These are phyloP conservation scores for Silvanus unidentatus DNA, from an alignment of 2,888 invertebrate genomes.

Conservation along the genomic window DNA sequence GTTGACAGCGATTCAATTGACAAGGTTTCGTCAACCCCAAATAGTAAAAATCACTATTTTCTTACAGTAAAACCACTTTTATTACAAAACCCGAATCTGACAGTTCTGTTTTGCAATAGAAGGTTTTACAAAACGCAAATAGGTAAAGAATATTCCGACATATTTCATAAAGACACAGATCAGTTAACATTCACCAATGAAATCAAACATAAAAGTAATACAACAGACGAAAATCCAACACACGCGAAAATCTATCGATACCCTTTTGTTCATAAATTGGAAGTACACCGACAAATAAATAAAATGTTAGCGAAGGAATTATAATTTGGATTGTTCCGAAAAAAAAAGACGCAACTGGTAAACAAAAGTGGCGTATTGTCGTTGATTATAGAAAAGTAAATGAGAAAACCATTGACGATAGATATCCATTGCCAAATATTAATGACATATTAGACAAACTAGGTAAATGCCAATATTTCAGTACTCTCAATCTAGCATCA, in stretches of 20 bases:
- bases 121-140: no score
- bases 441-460: constrained; percentile 2
- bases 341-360: constrained; percentile 24
- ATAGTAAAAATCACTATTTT: no score
- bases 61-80: no score
- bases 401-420: constrained; percentile 3
- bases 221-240: constrained; percentile 24
- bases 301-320: constrained; percentile 19
- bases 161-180: constrained; percentile 22
- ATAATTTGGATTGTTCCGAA: constrained; percentile 27
- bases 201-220: constrained; percentile 26
- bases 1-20: no score
- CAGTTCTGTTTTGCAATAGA: no score
- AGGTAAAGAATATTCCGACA: constrained; percentile 19
- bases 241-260: constrained; percentile 28
- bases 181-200: constrained; percentile 22
- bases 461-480: constrained; percentile 22
- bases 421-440: constrained; percentile 2
- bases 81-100: no score
- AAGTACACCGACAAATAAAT: constrained; percentile 27
- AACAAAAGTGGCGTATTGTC: constrained; percentile 7
- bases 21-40: no score
- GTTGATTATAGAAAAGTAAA: constrained; percentile 2
- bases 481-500: constrained; percentile 34
- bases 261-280: constrained; percentile 27